phyloP scores from a whole-genome alignment of 2,888 invertebrate genomes.

The Neoascia interrupta region DNA sequence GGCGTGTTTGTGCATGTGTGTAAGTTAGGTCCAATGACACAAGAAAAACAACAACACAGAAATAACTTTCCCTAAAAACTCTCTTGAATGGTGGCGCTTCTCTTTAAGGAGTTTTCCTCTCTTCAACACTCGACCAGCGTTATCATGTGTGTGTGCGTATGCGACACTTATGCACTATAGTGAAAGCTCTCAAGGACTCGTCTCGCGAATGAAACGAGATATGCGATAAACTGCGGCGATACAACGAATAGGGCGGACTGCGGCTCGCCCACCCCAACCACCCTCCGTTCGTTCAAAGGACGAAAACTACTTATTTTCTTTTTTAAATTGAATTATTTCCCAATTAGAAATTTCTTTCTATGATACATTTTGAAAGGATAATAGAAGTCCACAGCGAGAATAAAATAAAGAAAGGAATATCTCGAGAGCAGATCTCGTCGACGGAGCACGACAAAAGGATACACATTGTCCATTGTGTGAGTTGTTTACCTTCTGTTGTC shows the following conservation, averaged over 20 bases:
- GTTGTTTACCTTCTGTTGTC: slow-evolving; percentile 60
- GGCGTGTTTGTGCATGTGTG: slow-evolving; percentile 64
- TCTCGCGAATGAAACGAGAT: slow-evolving; percentile 18
- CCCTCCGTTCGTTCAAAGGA: slow-evolving; percentile 14
- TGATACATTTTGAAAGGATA: slow-evolving; percentile 16
- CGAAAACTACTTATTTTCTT: slow-evolving; percentile 12
- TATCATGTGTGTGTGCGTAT: background rate
- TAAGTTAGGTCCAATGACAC: slow-evolving; percentile 39
- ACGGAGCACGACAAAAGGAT: background rate
- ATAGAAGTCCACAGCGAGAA: too few relatives aligned
- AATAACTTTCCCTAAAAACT: slow-evolving; percentile 6
- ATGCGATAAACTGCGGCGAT: slow-evolving; percentile 18
- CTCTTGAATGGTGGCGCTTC: slow-evolving; percentile 28
- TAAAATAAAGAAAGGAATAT: too few relatives aligned
- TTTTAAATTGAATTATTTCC: slow-evolving; percentile 31
- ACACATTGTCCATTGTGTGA: slow-evolving; percentile 1
- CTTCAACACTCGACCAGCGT: slow-evolving; percentile 1
- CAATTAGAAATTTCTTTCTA: slow-evolving; percentile 13
- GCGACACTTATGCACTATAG: background rate
- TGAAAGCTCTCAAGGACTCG: slow-evolving; percentile 56
- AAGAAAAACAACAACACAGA: slow-evolving; percentile 3
- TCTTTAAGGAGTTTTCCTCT: slow-evolving; percentile 40
- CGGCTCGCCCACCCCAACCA: background rate
- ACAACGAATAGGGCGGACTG: background rate
- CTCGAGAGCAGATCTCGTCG: background rate